Conservation (phyloP, 2,888 invertebrate genomes). For the Hirtodrosophila alboralis region DNA sequence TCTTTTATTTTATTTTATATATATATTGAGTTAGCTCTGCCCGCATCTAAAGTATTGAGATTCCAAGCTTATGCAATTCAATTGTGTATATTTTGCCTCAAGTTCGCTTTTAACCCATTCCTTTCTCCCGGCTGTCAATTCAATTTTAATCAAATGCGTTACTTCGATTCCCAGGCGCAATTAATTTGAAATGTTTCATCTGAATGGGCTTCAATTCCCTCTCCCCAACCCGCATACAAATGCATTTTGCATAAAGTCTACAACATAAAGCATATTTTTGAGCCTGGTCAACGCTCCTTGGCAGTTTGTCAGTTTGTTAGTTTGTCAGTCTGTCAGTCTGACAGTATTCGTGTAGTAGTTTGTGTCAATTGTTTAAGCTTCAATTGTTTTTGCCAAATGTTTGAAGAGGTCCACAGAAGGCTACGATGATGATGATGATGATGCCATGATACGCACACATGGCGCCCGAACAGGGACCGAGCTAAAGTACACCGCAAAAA, state of each 20-base stretch:
- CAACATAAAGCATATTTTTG: conserved; percentile 31
- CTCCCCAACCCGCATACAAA: conserved; percentile 34
- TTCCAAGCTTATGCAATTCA: conserved; percentile 39
- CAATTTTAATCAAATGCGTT: conserved; percentile 78
- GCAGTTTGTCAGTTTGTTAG: conserved; percentile 42
- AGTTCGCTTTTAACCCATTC: conserved; percentile 45
- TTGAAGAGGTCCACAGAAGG: conserved; percentile 54
- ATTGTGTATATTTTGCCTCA: conserved; percentile 23
- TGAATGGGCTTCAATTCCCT: conserved; percentile 52
- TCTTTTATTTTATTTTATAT: conserved; percentile 21
- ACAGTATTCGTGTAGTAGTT: conserved; percentile 41
- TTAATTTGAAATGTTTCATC: conserved; percentile 78
- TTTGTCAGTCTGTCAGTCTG: conserved; percentile 33
- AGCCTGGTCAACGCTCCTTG: conserved; percentile 63
- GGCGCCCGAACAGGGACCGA: not conserved
- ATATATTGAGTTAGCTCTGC: too few species aligned
- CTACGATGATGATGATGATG: conserved; percentile 4
- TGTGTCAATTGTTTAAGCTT: conserved; percentile 71
- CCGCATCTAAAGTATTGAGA: conserved; percentile 29
- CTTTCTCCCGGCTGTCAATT: conserved; percentile 55
- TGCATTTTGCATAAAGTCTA: conserved; percentile 58
- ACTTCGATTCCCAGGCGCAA: conserved; percentile 77
- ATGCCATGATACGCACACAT: conserved; percentile 11
- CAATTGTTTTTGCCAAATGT: conserved; percentile 72
- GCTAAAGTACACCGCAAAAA: too few species aligned